A percentile compares a stretch with the other conserved stretches of the same genome.
phyloP scores from a whole-genome alignment of 1,140 invertebrate species.

The Neodiprion pinetum region DNA sequence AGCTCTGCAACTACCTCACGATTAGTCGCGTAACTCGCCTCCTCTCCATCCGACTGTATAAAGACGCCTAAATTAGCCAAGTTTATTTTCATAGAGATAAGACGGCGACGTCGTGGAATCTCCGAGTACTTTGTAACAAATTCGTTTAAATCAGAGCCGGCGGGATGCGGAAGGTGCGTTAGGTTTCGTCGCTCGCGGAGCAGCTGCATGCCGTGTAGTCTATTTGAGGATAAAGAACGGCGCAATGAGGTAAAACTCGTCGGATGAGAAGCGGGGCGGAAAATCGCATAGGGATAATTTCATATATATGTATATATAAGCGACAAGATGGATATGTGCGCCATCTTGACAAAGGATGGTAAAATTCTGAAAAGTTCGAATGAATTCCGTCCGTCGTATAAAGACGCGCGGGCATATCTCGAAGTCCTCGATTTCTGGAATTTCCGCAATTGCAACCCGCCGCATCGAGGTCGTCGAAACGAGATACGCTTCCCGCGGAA shows the following conservation, averaged over 20 bases:
- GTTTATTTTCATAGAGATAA: background rate
- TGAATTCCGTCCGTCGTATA: background rate
- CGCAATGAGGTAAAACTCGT: background rate
- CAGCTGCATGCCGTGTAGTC: background rate
- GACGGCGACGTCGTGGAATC: background rate
- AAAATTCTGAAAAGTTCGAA: background rate
- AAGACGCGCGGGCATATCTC: background rate
- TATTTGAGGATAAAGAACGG: background rate
- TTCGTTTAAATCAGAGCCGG: no score
- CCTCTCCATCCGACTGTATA: background rate
- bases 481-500: background rate
- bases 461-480: background rate
- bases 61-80: background rate
- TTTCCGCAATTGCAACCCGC: background rate
- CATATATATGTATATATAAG: no score
- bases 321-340: no score
- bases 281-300: no score
- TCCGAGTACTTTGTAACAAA: no score
- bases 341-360: background rate
- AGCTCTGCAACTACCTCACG: conserved; percentile 16
- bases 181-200: no score
- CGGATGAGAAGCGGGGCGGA: background rate
- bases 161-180: no score
- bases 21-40: conserved; percentile 19
- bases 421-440: background rate